phyloP scores from a whole-genome alignment of 2,797 vertebrate species.

The Neosalanx taihuensis region DNA sequence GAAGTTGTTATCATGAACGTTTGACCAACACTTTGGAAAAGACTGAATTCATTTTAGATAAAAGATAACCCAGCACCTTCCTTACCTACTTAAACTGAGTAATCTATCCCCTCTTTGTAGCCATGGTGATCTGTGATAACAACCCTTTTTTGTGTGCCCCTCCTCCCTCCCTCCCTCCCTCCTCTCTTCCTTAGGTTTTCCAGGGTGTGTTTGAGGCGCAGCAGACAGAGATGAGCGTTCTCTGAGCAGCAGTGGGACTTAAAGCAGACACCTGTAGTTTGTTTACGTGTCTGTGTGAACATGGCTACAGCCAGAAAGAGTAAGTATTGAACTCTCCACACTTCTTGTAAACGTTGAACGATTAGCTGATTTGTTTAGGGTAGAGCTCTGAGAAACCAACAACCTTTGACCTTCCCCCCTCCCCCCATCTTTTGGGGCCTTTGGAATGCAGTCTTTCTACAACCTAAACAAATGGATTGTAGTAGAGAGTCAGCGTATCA shows the following conservation, averaged over 20 bases:
- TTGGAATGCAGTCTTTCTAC: too few relatives aligned
- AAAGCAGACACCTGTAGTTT: background rate
- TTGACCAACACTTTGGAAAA: too few relatives aligned
- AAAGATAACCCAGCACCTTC: background rate
- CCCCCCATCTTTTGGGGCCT: too few relatives aligned
- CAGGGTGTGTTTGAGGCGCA: constrained; percentile 2
- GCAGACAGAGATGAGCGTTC: background rate
- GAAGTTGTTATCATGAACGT: too few relatives aligned
- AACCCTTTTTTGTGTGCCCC: background rate
- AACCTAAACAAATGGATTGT: background rate
- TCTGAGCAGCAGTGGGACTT: background rate
- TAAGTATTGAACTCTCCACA: background rate
- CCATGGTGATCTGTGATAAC: background rate
- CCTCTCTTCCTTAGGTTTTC: background rate
- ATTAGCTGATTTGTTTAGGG: background rate
- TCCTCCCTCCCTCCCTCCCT: too few relatives aligned
- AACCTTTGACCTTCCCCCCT: too few relatives aligned
- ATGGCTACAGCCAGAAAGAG: constrained; percentile 15
- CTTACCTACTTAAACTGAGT: background rate
- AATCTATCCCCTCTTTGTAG: background rate
- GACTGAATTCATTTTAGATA: background rate
- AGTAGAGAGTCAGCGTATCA: background rate
- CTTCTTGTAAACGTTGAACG: background rate
- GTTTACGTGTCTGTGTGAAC: background rate
- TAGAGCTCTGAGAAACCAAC: too few relatives aligned